These are phyloP conservation scores for Stegodyphus dumicola DNA, from an alignment of 1,140 invertebrate species.

Conservation along the genomic window DNA sequence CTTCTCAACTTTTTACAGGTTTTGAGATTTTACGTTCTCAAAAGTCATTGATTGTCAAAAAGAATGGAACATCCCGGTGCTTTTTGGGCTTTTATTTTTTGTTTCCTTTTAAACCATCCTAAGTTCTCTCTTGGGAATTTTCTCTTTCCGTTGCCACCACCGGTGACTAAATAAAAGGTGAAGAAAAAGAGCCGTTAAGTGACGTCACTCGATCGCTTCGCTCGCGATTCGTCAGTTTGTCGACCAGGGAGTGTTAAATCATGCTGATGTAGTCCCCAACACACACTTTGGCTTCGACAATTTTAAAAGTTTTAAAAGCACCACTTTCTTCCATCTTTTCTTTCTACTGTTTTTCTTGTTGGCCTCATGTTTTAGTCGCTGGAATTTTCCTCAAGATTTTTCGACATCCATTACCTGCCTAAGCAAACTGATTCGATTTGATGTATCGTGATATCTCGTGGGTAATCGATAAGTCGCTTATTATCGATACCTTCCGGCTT, in stretches of 20 bases:
- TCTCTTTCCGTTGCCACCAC: not conserved
- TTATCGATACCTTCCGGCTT: no score
- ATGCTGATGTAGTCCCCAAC: not conserved
- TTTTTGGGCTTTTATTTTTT: no score
- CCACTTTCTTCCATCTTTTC: no score
- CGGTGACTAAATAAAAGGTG: conserved; percentile 1
- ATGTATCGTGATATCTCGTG: no score
- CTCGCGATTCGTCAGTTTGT: not conserved
- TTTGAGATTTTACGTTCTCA: not conserved
- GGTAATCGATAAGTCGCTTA: no score
- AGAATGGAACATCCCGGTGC: not conserved
- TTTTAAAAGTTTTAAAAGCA: no score
- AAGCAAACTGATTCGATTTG: no score
- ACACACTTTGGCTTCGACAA: no score
- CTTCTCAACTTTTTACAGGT: not conserved
- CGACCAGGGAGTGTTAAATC: not conserved
- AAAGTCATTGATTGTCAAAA: conserved; percentile 7
- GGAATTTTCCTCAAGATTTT: no score
- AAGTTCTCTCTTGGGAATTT: conserved; percentile 15
- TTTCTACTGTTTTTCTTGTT: no score
- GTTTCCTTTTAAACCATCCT: not conserved
- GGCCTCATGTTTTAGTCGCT: no score
- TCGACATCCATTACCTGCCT: no score
- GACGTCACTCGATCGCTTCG: not conserved
- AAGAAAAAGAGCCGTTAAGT: not conserved